Percentiles rank a stretch among this genome's conserved stretches.
These are phyloP conservation scores for Spermophilus dauricus DNA, from an alignment of 2,113 vertebrate species.

Conservation along the genomic window DNA sequence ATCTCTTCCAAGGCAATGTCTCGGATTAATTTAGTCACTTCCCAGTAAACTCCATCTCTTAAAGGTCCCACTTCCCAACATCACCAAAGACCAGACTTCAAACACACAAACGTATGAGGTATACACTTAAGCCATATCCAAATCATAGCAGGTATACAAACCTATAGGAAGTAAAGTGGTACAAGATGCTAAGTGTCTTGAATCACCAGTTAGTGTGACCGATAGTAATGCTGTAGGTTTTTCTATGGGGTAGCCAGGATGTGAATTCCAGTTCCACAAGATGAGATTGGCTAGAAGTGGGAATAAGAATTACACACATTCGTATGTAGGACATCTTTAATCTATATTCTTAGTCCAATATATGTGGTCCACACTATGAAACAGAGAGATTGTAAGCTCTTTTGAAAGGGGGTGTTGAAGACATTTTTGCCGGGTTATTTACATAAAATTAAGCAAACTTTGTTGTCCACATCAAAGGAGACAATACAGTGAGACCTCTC, in stretches of 20 bases:
- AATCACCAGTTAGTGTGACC: not conserved
- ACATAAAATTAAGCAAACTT: not conserved
- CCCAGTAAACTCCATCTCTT: not conserved
- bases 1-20: not conserved
- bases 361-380: not conserved
- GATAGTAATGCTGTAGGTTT: not conserved
- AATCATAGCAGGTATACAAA: not conserved
- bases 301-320: not conserved
- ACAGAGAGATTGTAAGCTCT: not conserved
- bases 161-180: not conserved
- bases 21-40: not conserved
- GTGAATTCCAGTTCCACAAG: not conserved
- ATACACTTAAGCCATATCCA: not conserved
- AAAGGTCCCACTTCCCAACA: not conserved
- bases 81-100: not conserved
- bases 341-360: not conserved
- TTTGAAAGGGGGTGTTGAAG: not conserved
- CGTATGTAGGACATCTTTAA: not conserved
- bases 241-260: not conserved
- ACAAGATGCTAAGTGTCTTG: not conserved
- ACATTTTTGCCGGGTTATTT: not conserved
- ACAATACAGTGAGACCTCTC: not conserved
- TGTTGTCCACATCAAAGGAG: not conserved
- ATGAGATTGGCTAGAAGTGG: not conserved
- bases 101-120: no score